Base-by-base conservation (phyloP, 2,888 invertebrate genomes). In the Oxyscelio sp. region DNA sequence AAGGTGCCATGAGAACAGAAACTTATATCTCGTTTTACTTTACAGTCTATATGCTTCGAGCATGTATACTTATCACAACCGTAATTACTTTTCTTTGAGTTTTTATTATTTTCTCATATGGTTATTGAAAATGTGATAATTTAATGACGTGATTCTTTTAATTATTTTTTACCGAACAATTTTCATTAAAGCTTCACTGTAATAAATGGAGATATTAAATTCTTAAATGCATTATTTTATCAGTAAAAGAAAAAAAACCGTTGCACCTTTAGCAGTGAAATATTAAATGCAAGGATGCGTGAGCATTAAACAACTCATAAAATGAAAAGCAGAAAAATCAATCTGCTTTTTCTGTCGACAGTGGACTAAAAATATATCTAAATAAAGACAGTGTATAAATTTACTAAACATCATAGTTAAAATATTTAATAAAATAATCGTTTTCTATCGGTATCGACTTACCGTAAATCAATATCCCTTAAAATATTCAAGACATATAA, bases 121-220 rank as follows among this genome's bases (percentile, higher is more conserved):
- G n/a, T n/a, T n/a, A n/a, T n/a, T n/a, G n/a, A n/a, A n/a, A n/a
- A n/a, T n/a, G n/a, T n/a, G n/a, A n/a, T n/a, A n/a, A n/a, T n/a
- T n/a, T n/a, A 27, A 27, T 6, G 27, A 4, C 27, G 27, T 27
- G 3, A 27, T 4, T 27, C 6, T 4, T 27, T 27, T 27, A 27
- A 27, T 27, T 27, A 13, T 45, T 31, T 48, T 17, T 48, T 19
- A 4, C 13, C 13, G 19, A 31, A 24, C 19, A 4, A n/a, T 17
- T 43, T 61, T 61, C 34, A 9, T 50, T 65, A 43, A 27, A 63
- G 27, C 24, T 63, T 5, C 38, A 15, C 38, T 17, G 17, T 38
- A 38, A 66, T 40, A 52, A 66, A 66, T 52, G 8, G 19, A 52
- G 52, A 66, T 66, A 66, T 52, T 52, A 66, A 66, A 66, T 66